phyloP scores from a whole-genome alignment of 1,140 invertebrate genomes.

The Meloidogyne floridensis region DNA sequence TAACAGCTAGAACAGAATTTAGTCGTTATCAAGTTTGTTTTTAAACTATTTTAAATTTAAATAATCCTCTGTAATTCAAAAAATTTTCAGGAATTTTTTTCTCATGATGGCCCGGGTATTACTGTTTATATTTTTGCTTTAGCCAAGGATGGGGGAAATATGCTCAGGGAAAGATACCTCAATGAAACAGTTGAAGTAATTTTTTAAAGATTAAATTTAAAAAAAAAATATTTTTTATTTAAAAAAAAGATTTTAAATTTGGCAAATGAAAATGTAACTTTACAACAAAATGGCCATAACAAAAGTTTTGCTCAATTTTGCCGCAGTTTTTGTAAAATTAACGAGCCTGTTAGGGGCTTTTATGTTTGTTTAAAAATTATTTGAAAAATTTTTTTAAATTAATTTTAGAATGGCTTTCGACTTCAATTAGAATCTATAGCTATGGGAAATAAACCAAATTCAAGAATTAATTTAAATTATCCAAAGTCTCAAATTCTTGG shows the following conservation, averaged over 20 bases:
- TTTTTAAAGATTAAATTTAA: not conserved
- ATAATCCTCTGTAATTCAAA: not conserved
- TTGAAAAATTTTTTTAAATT: slow-evolving; percentile 9
- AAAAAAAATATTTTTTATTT: slow-evolving; percentile 14
- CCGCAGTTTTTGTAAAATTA: slow-evolving; percentile 56
- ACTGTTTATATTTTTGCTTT: slow-evolving; percentile 58
- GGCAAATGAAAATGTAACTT: slow-evolving; percentile 53
- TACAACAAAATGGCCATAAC: slow-evolving; percentile 33
- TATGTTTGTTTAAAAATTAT: slow-evolving; percentile 36
- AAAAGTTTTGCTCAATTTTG: slow-evolving; percentile 57
- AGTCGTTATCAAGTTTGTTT: slow-evolving; percentile 16
- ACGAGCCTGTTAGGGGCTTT: slow-evolving; percentile 59
- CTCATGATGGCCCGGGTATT: slow-evolving; percentile 52
- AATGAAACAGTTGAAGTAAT: slow-evolving; percentile 56
- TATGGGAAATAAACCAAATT: slow-evolving; percentile 45
- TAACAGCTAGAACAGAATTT: slow-evolving; percentile 58
- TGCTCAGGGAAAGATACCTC: slow-evolving; percentile 56
- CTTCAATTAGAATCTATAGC: slow-evolving; percentile 48
- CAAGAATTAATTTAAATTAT: slow-evolving; percentile 53
- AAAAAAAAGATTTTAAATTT: slow-evolving; percentile 52
- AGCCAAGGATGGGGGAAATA: slow-evolving; percentile 60
- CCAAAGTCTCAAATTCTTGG: slow-evolving; percentile 57
- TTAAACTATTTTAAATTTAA: not conserved
- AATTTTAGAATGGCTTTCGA: slow-evolving; percentile 56
- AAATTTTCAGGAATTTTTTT: slow-evolving; percentile 54